These are phyloP conservation scores for Temnothorax longispinosus DNA, from an alignment of 1,140 invertebrate genomes.

Conservation along the genomic window DNA sequence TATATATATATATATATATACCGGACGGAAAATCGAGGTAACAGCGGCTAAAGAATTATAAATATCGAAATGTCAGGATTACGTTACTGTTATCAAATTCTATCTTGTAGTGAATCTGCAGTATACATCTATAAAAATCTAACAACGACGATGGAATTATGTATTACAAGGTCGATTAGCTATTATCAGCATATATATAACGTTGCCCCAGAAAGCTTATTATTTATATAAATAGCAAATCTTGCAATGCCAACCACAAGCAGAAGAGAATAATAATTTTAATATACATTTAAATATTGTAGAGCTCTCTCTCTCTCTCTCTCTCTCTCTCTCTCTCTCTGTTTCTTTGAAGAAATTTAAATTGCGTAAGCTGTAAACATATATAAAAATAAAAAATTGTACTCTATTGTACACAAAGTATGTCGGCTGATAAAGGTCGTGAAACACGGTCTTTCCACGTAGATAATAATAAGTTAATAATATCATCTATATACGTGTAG, in stretches of 20 bases:
- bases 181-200: background rate
- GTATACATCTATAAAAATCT: background rate
- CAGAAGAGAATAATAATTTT: background rate
- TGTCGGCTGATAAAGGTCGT: background rate
- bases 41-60: background rate
- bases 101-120: background rate
- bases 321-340: background rate
- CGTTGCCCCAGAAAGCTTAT: background rate
- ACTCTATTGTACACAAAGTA: background rate
- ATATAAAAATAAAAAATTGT: background rate
- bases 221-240: slow-evolving; percentile 22
- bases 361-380: background rate
- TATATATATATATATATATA: background rate
- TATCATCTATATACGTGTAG: background rate
- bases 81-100: background rate
- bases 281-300: background rate
- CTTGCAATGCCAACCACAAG: background rate
- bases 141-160: background rate
- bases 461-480: slow-evolving; percentile 16
- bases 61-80: background rate
- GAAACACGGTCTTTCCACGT: background rate
- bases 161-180: background rate
- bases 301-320: no score
- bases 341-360: background rate
- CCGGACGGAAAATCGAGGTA: slow-evolving; percentile 9